Evolutionary conservation across 2,113 vertebrate genomes (phyloP).

Genomic region (Anas platyrhynchos): DNA sequence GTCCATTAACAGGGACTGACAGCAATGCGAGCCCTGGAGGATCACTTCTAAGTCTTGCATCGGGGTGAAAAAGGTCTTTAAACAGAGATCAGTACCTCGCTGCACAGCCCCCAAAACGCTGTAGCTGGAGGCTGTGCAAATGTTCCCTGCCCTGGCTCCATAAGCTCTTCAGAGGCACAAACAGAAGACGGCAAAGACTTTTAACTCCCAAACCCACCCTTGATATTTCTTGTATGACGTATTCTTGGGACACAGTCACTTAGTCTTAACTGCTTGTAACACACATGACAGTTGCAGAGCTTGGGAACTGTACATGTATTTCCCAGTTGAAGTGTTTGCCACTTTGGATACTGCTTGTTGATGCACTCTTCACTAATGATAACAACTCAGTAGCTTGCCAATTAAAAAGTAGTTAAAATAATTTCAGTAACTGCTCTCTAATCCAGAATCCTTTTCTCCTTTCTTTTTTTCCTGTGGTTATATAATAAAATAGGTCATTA

Average conservation of each 20-base stretch:
- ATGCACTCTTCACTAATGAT: background rate
- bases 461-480: background rate
- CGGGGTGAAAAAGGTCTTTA: background rate
- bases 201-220: background rate
- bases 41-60: background rate
- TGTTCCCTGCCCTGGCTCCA: background rate
- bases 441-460: background rate
- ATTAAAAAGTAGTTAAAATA: conserved; percentile 58
- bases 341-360: background rate
- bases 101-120: background rate
- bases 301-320: background rate
- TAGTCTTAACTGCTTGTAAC: background rate
- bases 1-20: background rate
- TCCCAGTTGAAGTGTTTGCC: background rate
- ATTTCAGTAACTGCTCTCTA: conserved; percentile 54
- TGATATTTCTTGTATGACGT: background rate
- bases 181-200: background rate
- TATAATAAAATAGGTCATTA: conserved; percentile 3
- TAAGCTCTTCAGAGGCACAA: background rate
- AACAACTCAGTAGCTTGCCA: conserved; percentile 38
- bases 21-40: background rate
- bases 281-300: background rate
- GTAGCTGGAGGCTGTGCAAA: background rate
- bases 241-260: background rate
- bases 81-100: background rate